Evolutionary conservation across 2,113 vertebrate species (phyloP).

Genomic region (Tinamus guttatus): DNA sequence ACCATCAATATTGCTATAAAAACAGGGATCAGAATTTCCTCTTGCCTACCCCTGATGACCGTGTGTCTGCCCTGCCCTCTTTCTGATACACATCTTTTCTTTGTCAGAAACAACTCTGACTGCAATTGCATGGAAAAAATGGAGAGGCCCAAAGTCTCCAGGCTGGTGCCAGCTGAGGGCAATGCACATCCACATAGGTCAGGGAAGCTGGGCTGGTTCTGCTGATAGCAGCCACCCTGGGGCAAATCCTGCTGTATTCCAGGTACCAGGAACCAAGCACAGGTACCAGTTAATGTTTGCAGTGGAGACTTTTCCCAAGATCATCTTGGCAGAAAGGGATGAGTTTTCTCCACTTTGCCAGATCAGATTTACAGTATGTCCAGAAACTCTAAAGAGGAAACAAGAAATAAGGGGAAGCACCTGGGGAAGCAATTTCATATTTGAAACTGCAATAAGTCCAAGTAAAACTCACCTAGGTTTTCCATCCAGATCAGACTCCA

Average conservation of each 20-base stretch:
- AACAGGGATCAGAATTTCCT: background rate
- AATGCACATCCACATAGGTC: background rate
- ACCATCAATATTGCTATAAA: background rate
- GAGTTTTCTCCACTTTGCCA: background rate
- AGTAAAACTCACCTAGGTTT: background rate
- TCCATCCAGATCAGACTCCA: background rate
- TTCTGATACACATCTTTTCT: background rate
- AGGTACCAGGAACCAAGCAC: rapidly evolving
- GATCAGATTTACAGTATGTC: background rate
- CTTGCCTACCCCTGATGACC: background rate
- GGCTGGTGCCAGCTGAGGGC: background rate
- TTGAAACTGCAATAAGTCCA: background rate
- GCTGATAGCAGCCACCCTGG: background rate
- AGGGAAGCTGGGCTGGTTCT: background rate
- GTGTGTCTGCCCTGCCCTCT: rapidly evolving
- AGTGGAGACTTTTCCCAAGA: background rate
- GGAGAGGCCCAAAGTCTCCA: background rate
- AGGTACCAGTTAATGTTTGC: background rate
- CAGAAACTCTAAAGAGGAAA: background rate
- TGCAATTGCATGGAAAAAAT: background rate
- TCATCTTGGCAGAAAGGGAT: background rate
- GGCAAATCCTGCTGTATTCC: background rate
- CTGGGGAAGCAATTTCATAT: background rate
- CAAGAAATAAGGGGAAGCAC: background rate
- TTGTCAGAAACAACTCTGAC: background rate